These are phyloP conservation scores for Tetrax tetrax DNA, from an alignment of 2,113 vertebrate species.

Conservation along the genomic window DNA sequence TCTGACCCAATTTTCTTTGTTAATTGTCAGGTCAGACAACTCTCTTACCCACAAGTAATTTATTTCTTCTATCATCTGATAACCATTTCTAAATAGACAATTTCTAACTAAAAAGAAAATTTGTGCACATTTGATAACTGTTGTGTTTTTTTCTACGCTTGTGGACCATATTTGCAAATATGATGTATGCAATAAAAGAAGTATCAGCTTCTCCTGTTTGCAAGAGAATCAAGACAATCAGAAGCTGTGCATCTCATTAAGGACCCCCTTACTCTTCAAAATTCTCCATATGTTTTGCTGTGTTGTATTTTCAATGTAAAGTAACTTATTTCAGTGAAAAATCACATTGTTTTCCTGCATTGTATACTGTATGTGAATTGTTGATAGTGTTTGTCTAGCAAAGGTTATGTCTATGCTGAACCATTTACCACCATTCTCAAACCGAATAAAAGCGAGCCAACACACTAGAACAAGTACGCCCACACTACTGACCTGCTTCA, in stretches of 20 bases:
- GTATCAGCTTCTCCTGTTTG: neutral
- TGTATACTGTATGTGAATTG: neutral
- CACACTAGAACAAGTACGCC: neutral
- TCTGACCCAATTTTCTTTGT: conserved; percentile 32
- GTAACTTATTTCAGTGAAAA: neutral
- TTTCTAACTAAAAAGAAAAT: conserved; percentile 1
- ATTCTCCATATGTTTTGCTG: neutral
- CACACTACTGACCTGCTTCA: neutral
- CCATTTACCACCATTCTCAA: neutral
- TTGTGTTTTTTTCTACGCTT: neutral
- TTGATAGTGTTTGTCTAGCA: neutral
- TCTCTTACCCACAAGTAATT: conserved; percentile 3
- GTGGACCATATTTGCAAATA: neutral
- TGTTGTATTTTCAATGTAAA: neutral
- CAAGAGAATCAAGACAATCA: neutral
- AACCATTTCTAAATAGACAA: conserved; percentile 17
- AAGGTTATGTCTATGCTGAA: neutral
- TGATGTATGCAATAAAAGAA: neutral
- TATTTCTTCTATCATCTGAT: neutral
- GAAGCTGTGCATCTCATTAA: neutral
- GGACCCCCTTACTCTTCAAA: neutral
- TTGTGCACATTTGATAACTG: neutral
- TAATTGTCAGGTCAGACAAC: conserved; percentile 37
- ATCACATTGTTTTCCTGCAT: neutral
- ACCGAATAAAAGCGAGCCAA: neutral